phyloP scores from a whole-genome alignment of 2,888 invertebrate genomes.

The Trissonchulus latispiculum region DNA sequence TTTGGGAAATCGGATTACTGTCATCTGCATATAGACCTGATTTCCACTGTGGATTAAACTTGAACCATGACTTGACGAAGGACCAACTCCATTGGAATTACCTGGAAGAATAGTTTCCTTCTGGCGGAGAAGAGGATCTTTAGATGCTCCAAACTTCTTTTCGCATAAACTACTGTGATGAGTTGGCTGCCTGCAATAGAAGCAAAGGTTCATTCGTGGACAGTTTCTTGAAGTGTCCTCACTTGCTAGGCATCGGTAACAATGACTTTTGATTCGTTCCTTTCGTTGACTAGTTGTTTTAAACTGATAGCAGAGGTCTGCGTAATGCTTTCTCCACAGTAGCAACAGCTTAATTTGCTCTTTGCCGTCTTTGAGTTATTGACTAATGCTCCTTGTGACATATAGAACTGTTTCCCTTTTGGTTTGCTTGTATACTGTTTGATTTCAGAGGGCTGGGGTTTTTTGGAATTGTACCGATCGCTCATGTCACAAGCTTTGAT shows the following conservation, averaged over 20 bases:
- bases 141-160: neutral
- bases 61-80: neutral
- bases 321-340: neutral
- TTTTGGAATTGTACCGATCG: neutral
- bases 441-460: neutral
- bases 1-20: neutral
- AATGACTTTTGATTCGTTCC: neutral
- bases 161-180: slow-evolving; percentile 11
- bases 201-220: slow-evolving; percentile 1
- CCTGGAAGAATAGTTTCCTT: neutral
- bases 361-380: neutral
- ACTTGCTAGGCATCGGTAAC: neutral
- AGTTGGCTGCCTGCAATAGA: slow-evolving; percentile 2
- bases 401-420: neutral
- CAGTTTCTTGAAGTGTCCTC: neutral
- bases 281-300: neutral
- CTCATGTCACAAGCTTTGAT: slow-evolving; percentile 4
- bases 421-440: too few relatives aligned
- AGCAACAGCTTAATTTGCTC: neutral
- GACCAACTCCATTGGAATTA: neutral
- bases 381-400: neutral
- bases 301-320: neutral
- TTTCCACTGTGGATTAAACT: neutral
- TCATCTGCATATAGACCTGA: slow-evolving; percentile 7
- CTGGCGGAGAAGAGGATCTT: neutral